These are phyloP conservation scores for Sitta europaea DNA, from an alignment of 2,113 vertebrate genomes.

Conservation along the genomic window DNA sequence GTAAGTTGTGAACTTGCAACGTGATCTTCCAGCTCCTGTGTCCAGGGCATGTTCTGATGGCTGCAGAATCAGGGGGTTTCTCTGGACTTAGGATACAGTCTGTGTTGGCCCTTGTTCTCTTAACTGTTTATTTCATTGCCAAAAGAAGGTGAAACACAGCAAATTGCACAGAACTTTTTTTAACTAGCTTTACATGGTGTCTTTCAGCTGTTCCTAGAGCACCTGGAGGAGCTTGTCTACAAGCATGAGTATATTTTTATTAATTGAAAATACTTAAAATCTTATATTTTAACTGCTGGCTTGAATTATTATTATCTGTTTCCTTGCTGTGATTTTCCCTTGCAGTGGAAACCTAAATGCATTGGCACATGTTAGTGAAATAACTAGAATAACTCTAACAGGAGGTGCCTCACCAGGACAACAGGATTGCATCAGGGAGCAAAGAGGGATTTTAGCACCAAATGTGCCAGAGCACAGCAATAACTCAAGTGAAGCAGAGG, in stretches of 20 bases:
- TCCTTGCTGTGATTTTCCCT: neutral
- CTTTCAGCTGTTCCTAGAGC: neutral
- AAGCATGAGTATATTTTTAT: neutral
- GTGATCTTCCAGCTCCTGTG: slow-evolving; percentile 12
- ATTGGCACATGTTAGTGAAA: neutral
- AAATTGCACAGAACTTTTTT: neutral
- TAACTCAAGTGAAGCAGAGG: neutral
- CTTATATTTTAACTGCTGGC: neutral
- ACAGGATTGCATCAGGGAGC: accelerated
- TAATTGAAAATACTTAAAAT: neutral
- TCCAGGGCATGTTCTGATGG: neutral
- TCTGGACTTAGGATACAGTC: neutral
- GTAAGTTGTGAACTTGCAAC: slow-evolving; percentile 12
- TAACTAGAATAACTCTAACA: neutral
- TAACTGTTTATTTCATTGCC: neutral
- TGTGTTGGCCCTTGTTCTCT: neutral
- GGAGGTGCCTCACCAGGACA: neutral
- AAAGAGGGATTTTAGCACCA: neutral
- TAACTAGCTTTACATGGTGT: neutral
- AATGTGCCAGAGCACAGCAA: neutral
- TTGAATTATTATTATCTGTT: neutral
- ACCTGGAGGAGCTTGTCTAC: neutral
- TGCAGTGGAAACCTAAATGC: neutral
- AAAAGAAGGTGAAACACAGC: neutral
- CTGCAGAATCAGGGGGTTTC: slow-evolving; percentile 1